phyloP scores from a whole-genome alignment of 2,888 invertebrate species.

The Rhimphoctona megacephalus region DNA sequence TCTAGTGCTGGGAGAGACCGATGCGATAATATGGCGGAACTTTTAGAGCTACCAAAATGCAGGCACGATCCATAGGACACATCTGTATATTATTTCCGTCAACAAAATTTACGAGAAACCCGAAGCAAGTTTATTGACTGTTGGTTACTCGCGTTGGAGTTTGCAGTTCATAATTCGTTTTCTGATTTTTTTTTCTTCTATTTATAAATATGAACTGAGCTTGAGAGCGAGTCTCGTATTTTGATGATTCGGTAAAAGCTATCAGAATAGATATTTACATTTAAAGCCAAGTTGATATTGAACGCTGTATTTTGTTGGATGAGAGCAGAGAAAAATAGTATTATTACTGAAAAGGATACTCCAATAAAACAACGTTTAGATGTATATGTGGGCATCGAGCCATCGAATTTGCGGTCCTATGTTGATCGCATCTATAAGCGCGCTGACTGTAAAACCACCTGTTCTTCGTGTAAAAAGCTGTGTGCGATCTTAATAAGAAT shows the following conservation, averaged over 20 bases:
- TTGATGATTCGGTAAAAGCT: not conserved
- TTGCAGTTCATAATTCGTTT: not conserved
- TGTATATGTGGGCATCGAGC: not conserved
- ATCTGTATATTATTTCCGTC: not conserved
- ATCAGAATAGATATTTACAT: not conserved
- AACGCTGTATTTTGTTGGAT: not conserved
- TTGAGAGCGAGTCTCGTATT: not conserved
- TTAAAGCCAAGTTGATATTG: not conserved
- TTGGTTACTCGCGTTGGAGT: not conserved
- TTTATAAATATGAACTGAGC: not conserved
- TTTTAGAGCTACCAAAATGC: not conserved
- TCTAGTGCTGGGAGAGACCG: too few relatives aligned
- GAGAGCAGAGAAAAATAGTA: not conserved
- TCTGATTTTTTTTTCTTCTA: not conserved
- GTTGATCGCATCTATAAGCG: not conserved
- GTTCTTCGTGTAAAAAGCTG: not conserved
- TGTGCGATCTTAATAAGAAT: not conserved
- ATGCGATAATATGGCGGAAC: not conserved
- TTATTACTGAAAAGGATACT: not conserved
- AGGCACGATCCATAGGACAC: not conserved
- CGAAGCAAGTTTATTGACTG: not conserved
- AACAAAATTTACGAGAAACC: not conserved
- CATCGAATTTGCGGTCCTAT: not conserved
- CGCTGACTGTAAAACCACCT: not conserved
- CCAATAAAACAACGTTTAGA: not conserved